Base-by-base conservation (phyloP, 2,113 vertebrate species). In the Lepus europaeus region DNA sequence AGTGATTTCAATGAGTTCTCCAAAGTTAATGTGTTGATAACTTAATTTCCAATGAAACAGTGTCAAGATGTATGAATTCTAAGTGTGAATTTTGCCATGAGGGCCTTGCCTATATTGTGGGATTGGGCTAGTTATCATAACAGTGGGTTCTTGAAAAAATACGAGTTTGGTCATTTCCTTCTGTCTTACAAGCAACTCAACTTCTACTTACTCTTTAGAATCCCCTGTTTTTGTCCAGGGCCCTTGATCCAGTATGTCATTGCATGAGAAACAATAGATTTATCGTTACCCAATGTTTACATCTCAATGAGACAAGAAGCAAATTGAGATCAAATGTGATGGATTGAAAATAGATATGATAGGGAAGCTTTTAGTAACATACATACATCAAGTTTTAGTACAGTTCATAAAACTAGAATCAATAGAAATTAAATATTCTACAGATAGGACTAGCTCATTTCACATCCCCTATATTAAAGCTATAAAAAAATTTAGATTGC, bases 391-490 rank as follows among this genome's bases (percentile, higher is more conserved):
- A 53, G 88, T 45, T 84, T 90, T 56, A 83, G 33, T 87, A 33
- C 6, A 36, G 29, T 59, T 1, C 14, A 69, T 33, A 39, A n/a
- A 82, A 70, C 20, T 39, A 93, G 91, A 86, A 77, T 92, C 6
- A 83, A 66, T 45, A 68, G 16, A 78, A 83, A 92, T 72, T 68
- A 78, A 69, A 72, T 61, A 63, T 78, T 84, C 13, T 88, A 83
- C 85, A 95, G 20, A 0, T 27, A n/a, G 66, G 29, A 63, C 12
- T 0, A 88, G 68, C 16, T 2, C 27, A 74, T 77, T 87, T 90
- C 0, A 31, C 3, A 31, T 85, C 6, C 10, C 13, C 7, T 66
- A 17, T 45, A 53, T 56, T 29, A 77, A 92, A 90, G 6, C 2
- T 56, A 3, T 22, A 33, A 83, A 68, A 88, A 27, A 6, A 70